phyloP scores from a whole-genome alignment of 2,113 vertebrate genomes.

The Pithys albifrons region DNA sequence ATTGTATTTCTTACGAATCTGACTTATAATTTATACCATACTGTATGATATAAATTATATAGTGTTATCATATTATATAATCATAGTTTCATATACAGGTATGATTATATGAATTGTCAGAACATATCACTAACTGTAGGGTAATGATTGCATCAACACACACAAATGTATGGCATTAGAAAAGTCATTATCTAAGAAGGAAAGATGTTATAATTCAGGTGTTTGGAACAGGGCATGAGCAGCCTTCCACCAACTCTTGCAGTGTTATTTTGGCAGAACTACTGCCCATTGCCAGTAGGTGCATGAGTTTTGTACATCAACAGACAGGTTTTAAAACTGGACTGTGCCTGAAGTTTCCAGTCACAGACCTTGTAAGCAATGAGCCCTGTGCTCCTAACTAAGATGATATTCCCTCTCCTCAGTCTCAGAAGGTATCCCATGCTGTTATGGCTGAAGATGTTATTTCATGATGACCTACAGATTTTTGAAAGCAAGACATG shows the following conservation, averaged over 20 bases:
- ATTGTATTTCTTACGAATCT: neutral
- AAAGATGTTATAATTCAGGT: constrained; percentile 24
- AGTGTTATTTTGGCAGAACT: neutral
- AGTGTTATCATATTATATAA: constrained; percentile 44
- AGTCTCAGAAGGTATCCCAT: constrained; percentile 28
- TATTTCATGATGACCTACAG: neutral
- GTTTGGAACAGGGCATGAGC: neutral
- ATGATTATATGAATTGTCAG: constrained; percentile 62
- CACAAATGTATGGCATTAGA: constrained; percentile 52
- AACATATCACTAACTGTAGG: constrained; percentile 29
- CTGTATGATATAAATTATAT: constrained; percentile 67
- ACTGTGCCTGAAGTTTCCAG: constrained; percentile 31
- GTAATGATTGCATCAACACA: constrained; percentile 49
- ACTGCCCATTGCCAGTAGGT: neutral
- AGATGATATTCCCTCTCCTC: constrained; percentile 14
- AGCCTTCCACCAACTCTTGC: neutral
- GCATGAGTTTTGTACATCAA: constrained; percentile 3
- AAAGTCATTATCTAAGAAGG: constrained; percentile 63
- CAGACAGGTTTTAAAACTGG: neutral
- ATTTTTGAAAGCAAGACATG: constrained; percentile 20
- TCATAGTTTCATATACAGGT: constrained; percentile 48
- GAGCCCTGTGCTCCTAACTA: neutral
- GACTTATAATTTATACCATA: constrained; percentile 61
- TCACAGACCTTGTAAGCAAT: neutral
- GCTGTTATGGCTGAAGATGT: neutral